Conservation (phyloP, 2,888 invertebrate genomes). For the Troilus luridus region DNA sequence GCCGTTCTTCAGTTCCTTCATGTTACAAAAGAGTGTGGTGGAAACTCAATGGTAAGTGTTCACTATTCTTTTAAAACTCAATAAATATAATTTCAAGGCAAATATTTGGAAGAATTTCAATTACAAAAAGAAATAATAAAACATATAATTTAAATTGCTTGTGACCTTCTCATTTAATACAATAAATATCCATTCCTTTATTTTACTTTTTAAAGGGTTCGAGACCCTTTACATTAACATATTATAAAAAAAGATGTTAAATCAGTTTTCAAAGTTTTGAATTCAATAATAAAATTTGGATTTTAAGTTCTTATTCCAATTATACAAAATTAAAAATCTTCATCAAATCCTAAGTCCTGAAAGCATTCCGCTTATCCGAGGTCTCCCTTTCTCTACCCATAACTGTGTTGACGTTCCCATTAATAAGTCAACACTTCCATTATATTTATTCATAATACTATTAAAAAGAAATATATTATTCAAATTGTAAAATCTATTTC, state of each 20-base stretch:
- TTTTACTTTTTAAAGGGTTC: background rate
- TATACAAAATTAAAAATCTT: background rate
- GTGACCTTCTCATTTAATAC: no score
- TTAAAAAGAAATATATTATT: background rate
- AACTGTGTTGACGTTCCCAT: background rate
- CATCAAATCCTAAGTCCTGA: background rate
- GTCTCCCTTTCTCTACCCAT: background rate
- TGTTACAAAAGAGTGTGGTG: slow-evolving; percentile 89
- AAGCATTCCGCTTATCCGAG: background rate
- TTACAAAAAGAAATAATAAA: background rate
- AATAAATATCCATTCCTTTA: no score
- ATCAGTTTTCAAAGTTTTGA: background rate
- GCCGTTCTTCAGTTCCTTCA: slow-evolving; percentile 89
- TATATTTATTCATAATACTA: background rate
- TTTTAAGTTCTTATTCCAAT: background rate
- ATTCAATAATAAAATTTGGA: background rate
- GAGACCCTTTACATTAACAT: background rate
- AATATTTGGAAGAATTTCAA: background rate
- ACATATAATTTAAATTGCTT: no score
- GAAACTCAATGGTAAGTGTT: slow-evolving; percentile 84
- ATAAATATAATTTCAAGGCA: background rate
- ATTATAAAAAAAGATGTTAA: background rate
- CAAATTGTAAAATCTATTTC: background rate
- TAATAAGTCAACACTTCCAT: background rate
- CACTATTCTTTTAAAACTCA: background rate